Percentiles rank a stretch among this genome's conserved stretches.
Evolutionary conservation across 2,113 vertebrate genomes (phyloP).

Genomic region (Tiliqua scincoides): DNA sequence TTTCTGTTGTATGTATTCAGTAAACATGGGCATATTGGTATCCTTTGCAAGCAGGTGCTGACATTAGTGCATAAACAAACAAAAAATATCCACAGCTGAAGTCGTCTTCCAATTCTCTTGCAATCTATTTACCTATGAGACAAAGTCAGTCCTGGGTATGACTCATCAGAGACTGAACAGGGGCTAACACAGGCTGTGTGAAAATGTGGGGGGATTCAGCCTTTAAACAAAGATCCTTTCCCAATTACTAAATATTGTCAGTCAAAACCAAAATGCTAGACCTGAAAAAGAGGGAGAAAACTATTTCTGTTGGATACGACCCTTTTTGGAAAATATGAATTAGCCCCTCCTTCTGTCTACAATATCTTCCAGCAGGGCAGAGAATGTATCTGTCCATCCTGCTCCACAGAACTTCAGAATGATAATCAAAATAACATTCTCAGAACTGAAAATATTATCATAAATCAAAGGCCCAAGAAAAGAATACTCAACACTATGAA

Average conservation of each 20-base stretch:
- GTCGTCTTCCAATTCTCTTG: background rate
- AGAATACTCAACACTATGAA: slow-evolving; percentile 30
- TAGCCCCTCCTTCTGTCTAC: slow-evolving; percentile 35
- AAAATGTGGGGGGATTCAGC: background rate
- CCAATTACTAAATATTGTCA: background rate
- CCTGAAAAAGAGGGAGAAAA: background rate
- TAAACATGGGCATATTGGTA: background rate
- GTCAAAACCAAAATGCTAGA: background rate
- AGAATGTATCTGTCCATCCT: slow-evolving; percentile 48
- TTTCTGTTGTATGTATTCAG: background rate
- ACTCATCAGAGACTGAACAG: background rate
- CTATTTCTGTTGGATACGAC: background rate
- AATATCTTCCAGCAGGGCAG: slow-evolving; percentile 47
- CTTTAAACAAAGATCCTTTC: background rate
- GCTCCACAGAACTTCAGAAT: slow-evolving; percentile 37
- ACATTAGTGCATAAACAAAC: background rate
- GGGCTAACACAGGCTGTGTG: background rate
- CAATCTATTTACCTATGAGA: background rate
- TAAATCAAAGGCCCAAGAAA: slow-evolving; percentile 47
- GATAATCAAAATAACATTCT: slow-evolving; percentile 52
- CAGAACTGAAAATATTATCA: slow-evolving; percentile 64
- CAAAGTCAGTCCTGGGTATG: background rate
- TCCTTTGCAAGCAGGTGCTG: background rate
- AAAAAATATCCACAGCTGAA: background rate
- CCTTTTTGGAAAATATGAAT: background rate